Evolutionary conservation across 2,888 invertebrate genomes (phyloP), one percentile per base, ranked within the genome.

Genomic region (Iphiclides podalirius): DNA sequence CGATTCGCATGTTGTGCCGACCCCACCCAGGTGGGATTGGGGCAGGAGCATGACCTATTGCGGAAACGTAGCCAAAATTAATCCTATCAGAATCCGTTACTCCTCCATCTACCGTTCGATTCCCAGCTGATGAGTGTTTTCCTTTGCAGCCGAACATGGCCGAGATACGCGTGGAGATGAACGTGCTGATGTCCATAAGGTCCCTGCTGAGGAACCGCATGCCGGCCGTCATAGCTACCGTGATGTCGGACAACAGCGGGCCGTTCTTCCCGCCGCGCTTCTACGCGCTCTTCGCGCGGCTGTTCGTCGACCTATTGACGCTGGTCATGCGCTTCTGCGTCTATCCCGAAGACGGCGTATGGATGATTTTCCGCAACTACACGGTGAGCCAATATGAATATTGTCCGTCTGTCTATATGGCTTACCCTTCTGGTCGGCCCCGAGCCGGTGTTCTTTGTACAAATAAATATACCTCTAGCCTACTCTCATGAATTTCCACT

Each of bases 261-360:
- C 75, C 72, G 0, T 26, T 53, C 47, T 67, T 67, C 49, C 61
- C 66, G 0, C 55, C 68, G 0, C 65, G 76, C 0, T 80, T 79
- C 67, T 81, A 77, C 54, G 51, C 62, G 1, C 59, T 74, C 8
- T 69, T 77, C 54, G 46, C 67, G 1, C 59, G 73, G 0, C 59
- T 81, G 11, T 80, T 68, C 61, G 64, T 57, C 1, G 82, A 84
- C 38, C 0, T 34, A 6, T 43, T 79, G 20, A 79, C 80, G 55
- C 58, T 73, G 0, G 60, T 81, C 1, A 20, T 20, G 20, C 58
- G 66, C 47, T 68, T 71, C 50, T 74, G 77, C 53, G 47, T 51
- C 0, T 61, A 75, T 1, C 75, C 73, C 0, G 52, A 63, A 1
- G 61, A 64, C 0, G 79, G 74, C 0, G 51, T 82, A 7, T 61